phyloP scores from a whole-genome alignment of 2,888 invertebrate species.

The Melolontha melolontha region DNA sequence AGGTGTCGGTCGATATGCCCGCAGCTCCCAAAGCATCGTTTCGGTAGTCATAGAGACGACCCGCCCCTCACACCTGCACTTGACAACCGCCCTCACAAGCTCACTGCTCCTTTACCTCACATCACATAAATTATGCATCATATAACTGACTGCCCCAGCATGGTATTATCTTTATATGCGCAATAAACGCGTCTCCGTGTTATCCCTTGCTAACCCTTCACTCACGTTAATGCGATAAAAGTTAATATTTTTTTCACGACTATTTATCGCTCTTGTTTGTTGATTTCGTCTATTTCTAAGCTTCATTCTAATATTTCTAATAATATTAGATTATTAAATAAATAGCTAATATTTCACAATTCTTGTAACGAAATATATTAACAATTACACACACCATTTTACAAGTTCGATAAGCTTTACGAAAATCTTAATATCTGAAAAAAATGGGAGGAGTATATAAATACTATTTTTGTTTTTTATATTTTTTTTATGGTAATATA shows the following conservation, averaged over 20 bases:
- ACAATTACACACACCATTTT: too few relatives aligned
- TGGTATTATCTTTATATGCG: constrained; percentile 42
- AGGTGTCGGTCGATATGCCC: constrained; percentile 69
- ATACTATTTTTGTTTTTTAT: too few relatives aligned
- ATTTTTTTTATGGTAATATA: too few relatives aligned
- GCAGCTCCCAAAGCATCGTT: constrained; percentile 70
- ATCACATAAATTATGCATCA: constrained; percentile 44
- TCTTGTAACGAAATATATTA: too few relatives aligned
- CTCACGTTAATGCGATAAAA: constrained; percentile 8
- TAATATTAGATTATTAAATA: too few relatives aligned
- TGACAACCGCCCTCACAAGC: constrained; percentile 44
- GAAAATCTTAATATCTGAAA: too few relatives aligned
- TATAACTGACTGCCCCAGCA: constrained; percentile 36
- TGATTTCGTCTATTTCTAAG: constrained; percentile 1
- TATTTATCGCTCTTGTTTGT: background rate
- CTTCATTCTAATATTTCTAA: background rate
- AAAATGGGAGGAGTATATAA: too few relatives aligned
- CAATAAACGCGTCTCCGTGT: constrained; percentile 35
- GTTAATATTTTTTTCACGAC: background rate
- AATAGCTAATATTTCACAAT: too few relatives aligned
- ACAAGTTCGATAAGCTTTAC: too few relatives aligned
- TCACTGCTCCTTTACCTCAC: constrained; percentile 43
- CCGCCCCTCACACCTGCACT: constrained; percentile 47
- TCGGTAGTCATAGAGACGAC: constrained; percentile 61
- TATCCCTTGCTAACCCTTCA: constrained; percentile 20